These are phyloP conservation scores for Drosophila virilis DNA, from an alignment of 1,140 invertebrate species.

Conservation along the genomic window DNA sequence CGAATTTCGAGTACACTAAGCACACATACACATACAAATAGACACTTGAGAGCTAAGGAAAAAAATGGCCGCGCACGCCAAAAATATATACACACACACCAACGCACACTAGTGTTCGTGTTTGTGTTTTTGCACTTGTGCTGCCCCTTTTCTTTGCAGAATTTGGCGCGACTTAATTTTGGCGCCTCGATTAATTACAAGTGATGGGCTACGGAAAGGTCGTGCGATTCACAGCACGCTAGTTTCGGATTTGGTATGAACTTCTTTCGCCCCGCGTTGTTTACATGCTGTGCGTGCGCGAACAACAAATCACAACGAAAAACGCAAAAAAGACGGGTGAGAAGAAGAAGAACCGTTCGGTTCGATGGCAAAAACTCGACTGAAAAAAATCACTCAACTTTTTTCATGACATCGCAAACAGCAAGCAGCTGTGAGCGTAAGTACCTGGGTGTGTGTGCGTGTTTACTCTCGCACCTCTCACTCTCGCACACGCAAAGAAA, in stretches of 20 bases:
- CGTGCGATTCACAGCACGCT: slow-evolving; percentile 45
- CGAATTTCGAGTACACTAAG: slow-evolving; percentile 54
- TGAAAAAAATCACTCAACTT: slow-evolving; percentile 76
- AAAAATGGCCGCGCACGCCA: slow-evolving; percentile 81
- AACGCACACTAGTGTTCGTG: slow-evolving; percentile 31
- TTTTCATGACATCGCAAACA: slow-evolving; percentile 51
- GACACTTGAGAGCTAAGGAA: slow-evolving; percentile 55
- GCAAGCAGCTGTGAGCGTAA: slow-evolving; percentile 54
- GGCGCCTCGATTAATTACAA: slow-evolving; percentile 52
- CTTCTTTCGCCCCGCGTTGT: slow-evolving; percentile 38
- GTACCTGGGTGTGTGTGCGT: slow-evolving; percentile 19
- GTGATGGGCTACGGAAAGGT: slow-evolving; percentile 8
- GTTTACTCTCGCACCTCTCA: slow-evolving; percentile 30
- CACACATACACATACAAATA: slow-evolving; percentile 33
- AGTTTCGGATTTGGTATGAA: slow-evolving; percentile 14
- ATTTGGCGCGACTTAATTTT: slow-evolving; percentile 56
- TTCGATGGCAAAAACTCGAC: slow-evolving; percentile 58
- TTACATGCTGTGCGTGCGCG: slow-evolving; percentile 45
- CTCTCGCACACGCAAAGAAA: slow-evolving; percentile 46
- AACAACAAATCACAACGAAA: slow-evolving; percentile 49
- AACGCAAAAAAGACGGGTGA: slow-evolving; percentile 41
- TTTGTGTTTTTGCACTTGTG: slow-evolving; percentile 72
- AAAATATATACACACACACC: slow-evolving; percentile 73
- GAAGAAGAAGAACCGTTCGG: slow-evolving; percentile 53
- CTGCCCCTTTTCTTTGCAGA: slow-evolving; percentile 50